These are phyloP conservation scores for Lasioglossum vierecki DNA, from an alignment of 2,888 invertebrate species.

Conservation along the genomic window DNA sequence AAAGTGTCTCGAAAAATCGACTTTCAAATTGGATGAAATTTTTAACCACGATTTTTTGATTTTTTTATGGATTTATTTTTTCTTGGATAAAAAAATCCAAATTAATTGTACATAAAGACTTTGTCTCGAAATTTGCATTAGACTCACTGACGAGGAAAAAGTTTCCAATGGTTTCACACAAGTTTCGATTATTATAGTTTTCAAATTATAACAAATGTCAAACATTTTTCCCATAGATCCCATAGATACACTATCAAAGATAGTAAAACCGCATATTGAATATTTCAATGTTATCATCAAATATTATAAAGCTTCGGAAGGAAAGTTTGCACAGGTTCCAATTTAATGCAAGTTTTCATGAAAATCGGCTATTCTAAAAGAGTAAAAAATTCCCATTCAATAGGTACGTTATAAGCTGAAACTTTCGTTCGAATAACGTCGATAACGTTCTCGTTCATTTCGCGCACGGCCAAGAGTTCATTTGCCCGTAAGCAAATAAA, in stretches of 20 bases:
- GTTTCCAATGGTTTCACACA: too few relatives aligned
- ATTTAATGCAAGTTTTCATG: not conserved
- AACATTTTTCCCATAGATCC: too few relatives aligned
- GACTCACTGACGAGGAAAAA: too few relatives aligned
- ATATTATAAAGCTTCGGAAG: too few relatives aligned
- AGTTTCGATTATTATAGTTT: too few relatives aligned
- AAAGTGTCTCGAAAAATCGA: not conserved
- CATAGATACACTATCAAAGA: too few relatives aligned
- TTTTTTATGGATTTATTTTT: not conserved
- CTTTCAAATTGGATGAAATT: not conserved
- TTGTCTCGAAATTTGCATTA: too few relatives aligned
- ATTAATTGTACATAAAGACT: not conserved
- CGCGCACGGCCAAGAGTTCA: not conserved
- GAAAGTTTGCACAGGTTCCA: too few relatives aligned
- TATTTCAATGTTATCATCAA: too few relatives aligned
- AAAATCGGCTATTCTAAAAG: not conserved
- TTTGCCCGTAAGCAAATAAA: not conserved
- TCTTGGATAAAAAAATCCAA: not conserved
- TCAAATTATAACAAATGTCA: too few relatives aligned
- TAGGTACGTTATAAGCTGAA: not conserved
- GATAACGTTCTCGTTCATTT: not conserved
- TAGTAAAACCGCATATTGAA: too few relatives aligned
- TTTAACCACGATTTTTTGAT: not conserved
- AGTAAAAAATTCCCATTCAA: not conserved
- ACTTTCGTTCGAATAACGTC: not conserved